Base-by-base conservation (phyloP, 2,888 invertebrate genomes). In the Cerastis leucographa region DNA sequence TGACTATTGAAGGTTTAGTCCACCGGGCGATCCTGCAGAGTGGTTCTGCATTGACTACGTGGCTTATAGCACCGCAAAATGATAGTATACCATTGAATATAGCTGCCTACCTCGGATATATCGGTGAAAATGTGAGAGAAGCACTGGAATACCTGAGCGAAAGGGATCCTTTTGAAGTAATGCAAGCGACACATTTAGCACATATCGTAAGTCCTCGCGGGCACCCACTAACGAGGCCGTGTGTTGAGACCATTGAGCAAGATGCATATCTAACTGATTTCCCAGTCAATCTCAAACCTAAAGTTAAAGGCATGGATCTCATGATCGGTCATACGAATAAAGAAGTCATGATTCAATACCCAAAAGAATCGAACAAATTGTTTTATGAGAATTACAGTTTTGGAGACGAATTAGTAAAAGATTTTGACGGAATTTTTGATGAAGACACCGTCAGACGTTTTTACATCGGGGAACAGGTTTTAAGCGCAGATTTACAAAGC, bases 1-100 rank as follows among this genome's bases (percentile, higher is more conserved):
- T 67, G 7, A n/a, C 70, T 25, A 54, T 74, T 2, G 73, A 81
- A 56, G 40, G 67, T 14, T 79, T 85, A 40, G 71, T 75, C 22
- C 67, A 87, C 44, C 76, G 82, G 69, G 76, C 61, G 19, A 87
- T 85, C 14, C 4, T 85, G 25, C 85, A 87, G 64, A 87, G 87
- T 56, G 85, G 85, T 5, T 61, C 64, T 6, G 87, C 81, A 11
- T 40, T 85, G 44, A 44, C 56, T 8, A 72, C 87, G 40, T 85
- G 85, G 85, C 62, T 85, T 35, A 74, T 81, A 25, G 14, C 49
- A 14, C 64, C 81, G 9, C 74, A 74, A 29, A 81, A 81, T 65
- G 81, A 81, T 67, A 85, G 44, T 17, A 66, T 81, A 74, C 85
- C 81, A 4, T n/a, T 81, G 9, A 67, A 56, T 46, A 69, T 81